phyloP scores from a whole-genome alignment of 2,113 vertebrate species.

The Gnathonemus echidnorhynchus region DNA sequence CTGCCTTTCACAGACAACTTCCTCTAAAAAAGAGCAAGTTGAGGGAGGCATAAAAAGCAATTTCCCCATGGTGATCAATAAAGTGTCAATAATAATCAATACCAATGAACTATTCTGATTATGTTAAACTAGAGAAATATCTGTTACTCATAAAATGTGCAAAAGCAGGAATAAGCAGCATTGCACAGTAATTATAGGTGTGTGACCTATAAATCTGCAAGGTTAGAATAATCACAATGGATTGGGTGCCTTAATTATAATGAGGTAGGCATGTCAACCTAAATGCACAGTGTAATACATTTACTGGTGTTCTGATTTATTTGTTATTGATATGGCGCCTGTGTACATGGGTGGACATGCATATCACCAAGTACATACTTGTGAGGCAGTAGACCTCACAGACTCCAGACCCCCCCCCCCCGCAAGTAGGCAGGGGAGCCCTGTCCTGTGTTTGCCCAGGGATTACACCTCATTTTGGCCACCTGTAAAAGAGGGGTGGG shows the following conservation, averaged over 20 bases:
- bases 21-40: too few relatives aligned
- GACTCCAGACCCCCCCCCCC: not conserved
- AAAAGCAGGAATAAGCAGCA: not conserved
- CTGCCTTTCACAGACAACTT: too few relatives aligned
- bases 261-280: not conserved
- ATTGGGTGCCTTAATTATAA: not conserved
- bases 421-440: not conserved
- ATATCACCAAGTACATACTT: not conserved
- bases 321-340: not conserved
- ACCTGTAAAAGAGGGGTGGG: constrained; percentile 27
- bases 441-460: not conserved
- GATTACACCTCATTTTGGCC: constrained; percentile 40
- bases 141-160: not conserved
- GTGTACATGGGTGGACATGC: not conserved
- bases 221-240: not conserved
- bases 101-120: not conserved
- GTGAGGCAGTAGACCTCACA: not conserved
- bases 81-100: too few relatives aligned
- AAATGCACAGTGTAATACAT: not conserved
- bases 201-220: not conserved
- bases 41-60: too few relatives aligned
- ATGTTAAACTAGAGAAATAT: not conserved
- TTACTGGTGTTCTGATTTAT: not conserved
- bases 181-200: not conserved
- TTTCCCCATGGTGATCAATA: too few relatives aligned